Evolutionary conservation across 2,797 vertebrate species (phyloP).

Genomic region (Myioborus miniatus): DNA sequence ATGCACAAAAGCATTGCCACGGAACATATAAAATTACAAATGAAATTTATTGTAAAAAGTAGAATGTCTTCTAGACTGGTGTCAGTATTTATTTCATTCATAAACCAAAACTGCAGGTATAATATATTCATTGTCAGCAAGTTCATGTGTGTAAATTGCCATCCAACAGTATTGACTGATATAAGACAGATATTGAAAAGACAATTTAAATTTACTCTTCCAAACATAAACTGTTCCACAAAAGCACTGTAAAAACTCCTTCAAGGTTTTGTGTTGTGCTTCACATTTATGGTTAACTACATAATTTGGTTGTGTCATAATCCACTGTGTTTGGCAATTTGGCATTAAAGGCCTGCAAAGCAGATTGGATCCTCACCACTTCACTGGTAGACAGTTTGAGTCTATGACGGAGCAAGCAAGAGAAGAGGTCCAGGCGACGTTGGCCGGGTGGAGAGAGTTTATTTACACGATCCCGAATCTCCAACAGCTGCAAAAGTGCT

Average conservation of each 20-base stretch:
- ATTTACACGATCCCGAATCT: conserved; percentile 94
- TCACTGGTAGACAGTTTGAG: conserved; percentile 94
- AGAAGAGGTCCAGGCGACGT: conserved; percentile 91
- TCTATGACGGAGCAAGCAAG: conserved; percentile 93
- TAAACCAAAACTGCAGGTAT: conserved; percentile 79
- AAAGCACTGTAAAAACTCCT: conserved; percentile 84
- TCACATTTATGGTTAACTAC: conserved; percentile 90
- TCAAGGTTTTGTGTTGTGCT: conserved; percentile 79
- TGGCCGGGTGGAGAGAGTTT: conserved; percentile 91
- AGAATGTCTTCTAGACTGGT: conserved; percentile 82
- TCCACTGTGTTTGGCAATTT: conserved; percentile 93
- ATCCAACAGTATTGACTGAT: conserved; percentile 80
- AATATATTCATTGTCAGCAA: conserved; percentile 82
- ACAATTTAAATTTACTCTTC: conserved; percentile 84
- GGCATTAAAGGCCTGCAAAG: conserved; percentile 91
- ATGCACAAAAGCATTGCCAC: conserved; percentile 84
- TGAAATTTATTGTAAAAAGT: conserved; percentile 87
- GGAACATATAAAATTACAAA: conserved; percentile 87
- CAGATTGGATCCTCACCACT: conserved; percentile 91
- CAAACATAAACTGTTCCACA: conserved; percentile 83
- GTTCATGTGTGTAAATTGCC: conserved; percentile 80
- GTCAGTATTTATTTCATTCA: conserved; percentile 86
- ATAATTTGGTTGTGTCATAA: conserved; percentile 96
- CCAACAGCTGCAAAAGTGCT: conserved; percentile 91
- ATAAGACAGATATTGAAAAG: conserved; percentile 85